Percentiles rank a stretch among this genome's conserved stretches.
phyloP scores from a whole-genome alignment of 2,888 invertebrate species.

The Papilio demoleus region DNA sequence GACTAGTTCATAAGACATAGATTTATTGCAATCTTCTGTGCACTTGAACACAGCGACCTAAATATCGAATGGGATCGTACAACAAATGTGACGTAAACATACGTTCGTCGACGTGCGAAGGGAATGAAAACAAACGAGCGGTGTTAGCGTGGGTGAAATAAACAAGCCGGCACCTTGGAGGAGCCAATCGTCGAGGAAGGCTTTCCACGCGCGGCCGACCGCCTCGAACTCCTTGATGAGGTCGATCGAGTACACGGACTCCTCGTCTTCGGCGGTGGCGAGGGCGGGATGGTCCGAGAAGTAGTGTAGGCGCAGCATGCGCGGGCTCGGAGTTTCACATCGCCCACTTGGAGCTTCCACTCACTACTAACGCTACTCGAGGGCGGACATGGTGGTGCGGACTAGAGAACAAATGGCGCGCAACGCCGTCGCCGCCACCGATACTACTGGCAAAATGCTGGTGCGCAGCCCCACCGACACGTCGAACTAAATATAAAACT shows the following conservation, averaged over 20 bases:
- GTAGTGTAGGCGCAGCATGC: slow-evolving; percentile 92
- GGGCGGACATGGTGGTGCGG: slow-evolving; percentile 55
- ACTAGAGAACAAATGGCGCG: slow-evolving; percentile 55
- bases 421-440: slow-evolving; percentile 59
- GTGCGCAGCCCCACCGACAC: slow-evolving; percentile 41
- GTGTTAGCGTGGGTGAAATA: slow-evolving; percentile 49
- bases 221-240: slow-evolving; percentile 95
- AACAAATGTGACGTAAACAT: neutral
- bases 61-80: slow-evolving; percentile 15
- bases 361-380: slow-evolving; percentile 79
- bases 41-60: neutral
- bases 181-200: slow-evolving; percentile 88
- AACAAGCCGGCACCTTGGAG: slow-evolving; percentile 72
- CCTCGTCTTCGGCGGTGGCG: slow-evolving; percentile 84
- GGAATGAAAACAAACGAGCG: slow-evolving; percentile 36
- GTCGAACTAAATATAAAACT: slow-evolving; percentile 41
- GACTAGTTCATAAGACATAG: neutral
- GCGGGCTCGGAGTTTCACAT: slow-evolving; percentile 78
- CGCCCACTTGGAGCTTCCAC: slow-evolving; percentile 77
- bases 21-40: neutral
- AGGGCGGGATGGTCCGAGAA: slow-evolving; percentile 91
- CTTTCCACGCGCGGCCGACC: slow-evolving; percentile 90
- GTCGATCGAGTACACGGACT: slow-evolving; percentile 89
- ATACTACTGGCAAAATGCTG: slow-evolving; percentile 57
- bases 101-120: slow-evolving; percentile 11